These are phyloP conservation scores for Poecilobothrus nobilitatus DNA, from an alignment of 2,888 invertebrate genomes.

Conservation along the genomic window DNA sequence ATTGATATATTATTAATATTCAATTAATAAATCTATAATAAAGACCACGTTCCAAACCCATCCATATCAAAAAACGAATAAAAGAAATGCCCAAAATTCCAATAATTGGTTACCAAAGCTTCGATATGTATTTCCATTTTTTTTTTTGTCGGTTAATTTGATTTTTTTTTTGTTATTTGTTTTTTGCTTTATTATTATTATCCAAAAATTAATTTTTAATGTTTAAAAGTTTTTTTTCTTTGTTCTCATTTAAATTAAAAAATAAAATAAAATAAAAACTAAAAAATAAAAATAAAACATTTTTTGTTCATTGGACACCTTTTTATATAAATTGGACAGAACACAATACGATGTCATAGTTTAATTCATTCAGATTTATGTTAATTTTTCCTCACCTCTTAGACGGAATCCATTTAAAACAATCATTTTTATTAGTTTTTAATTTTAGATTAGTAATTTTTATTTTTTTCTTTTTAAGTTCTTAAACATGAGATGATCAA, in stretches of 20 bases:
- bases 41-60: neutral
- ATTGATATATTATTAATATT: neutral
- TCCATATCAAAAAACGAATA: neutral
- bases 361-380: constrained; percentile 1
- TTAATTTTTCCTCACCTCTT: neutral
- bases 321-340: neutral
- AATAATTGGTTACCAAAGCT: constrained; percentile 2
- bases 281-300: no score
- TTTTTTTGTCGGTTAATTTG: neutral
- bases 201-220: constrained; percentile 1
- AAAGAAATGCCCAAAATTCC: neutral
- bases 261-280: no score
- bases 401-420: constrained; percentile 1
- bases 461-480: neutral
- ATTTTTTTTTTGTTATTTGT: neutral
- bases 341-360: neutral
- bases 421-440: neutral
- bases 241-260: neutral
- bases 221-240: neutral
- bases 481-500: no score
- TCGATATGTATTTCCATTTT: neutral
- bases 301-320: no score
- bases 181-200: neutral
- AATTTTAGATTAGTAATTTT: neutral
- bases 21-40: neutral